phyloP scores from a whole-genome alignment of 2,113 vertebrate species.

The Propithecus coquereli region DNA sequence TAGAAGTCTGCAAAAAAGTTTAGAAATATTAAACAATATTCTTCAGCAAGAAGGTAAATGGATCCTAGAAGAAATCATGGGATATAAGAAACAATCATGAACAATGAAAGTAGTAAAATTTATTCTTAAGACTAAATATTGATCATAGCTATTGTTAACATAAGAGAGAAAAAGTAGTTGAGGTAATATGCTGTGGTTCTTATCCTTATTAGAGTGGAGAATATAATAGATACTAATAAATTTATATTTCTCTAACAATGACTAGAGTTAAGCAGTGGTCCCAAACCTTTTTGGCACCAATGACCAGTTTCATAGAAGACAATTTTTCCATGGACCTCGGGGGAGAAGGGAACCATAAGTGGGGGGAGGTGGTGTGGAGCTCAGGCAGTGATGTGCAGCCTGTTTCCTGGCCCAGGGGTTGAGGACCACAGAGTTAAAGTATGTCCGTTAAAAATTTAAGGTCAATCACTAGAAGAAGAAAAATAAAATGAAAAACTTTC shows the following conservation, averaged over 20 bases:
- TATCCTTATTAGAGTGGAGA: not conserved
- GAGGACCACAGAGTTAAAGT: not conserved
- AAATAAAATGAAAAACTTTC: constrained; percentile 6
- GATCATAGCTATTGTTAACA: not conserved
- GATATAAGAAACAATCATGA: not conserved
- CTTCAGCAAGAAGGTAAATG: constrained; percentile 11
- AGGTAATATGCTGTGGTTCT: not conserved
- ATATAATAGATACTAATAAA: not conserved
- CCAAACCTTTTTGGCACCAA: too few relatives aligned
- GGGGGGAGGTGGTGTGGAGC: too few relatives aligned
- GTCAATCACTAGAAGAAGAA: not conserved
- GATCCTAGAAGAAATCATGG: not conserved
- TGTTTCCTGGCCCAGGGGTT: too few relatives aligned
- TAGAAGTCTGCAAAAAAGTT: not conserved
- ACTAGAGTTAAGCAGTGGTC: not conserved
- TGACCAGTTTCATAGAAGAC: too few relatives aligned
- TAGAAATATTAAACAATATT: not conserved
- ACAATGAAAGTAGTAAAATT: constrained; percentile 6
- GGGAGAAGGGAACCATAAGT: too few relatives aligned
- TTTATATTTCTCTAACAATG: not conserved
- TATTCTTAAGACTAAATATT: constrained; percentile 23
- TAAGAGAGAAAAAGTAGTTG: not conserved
- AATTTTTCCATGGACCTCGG: too few relatives aligned
- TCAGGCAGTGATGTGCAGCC: too few relatives aligned
- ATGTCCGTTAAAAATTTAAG: not conserved